Evolutionary conservation across 2,797 vertebrate species (phyloP).

Genomic region (Heliangelus exortis): DNA sequence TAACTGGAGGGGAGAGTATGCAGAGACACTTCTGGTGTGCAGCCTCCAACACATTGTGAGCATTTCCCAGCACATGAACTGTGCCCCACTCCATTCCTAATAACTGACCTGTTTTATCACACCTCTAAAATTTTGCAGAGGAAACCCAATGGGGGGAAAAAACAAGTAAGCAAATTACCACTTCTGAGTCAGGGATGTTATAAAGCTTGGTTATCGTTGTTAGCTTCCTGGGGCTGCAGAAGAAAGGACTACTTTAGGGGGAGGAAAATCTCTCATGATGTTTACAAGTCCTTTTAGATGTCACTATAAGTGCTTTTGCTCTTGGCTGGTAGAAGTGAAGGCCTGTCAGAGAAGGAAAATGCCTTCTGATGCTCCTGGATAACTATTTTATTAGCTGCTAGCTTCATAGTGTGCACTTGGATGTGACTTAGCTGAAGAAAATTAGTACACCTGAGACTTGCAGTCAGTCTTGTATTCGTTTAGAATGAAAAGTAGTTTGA

Average conservation of each 20-base stretch:
- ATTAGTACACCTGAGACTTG: constrained; percentile 67
- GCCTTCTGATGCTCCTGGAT: constrained; percentile 58
- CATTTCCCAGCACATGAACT: not conserved
- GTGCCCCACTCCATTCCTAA: not conserved
- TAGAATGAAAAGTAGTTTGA: constrained; percentile 73
- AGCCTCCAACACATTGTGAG: not conserved
- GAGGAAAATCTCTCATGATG: constrained; percentile 18
- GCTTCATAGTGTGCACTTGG: constrained; percentile 13
- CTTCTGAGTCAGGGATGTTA: not conserved
- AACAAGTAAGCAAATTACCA: not conserved
- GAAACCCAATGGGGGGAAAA: not conserved
- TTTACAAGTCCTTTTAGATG: constrained; percentile 68
- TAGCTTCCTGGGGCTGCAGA: constrained; percentile 6
- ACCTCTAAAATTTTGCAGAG: not conserved
- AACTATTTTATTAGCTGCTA: constrained; percentile 47
- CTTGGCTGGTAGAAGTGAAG: constrained; percentile 63
- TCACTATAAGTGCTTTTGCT: constrained; percentile 62
- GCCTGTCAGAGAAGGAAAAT: constrained; percentile 62
- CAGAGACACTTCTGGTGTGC: not conserved
- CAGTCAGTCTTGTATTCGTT: constrained; percentile 67
- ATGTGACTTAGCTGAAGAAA: constrained; percentile 59
- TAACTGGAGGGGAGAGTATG: not conserved
- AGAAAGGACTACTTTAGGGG: not conserved
- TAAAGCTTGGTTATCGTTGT: constrained; percentile 34
- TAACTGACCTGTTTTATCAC: not conserved